Evolutionary conservation across 2,797 vertebrate genomes (phyloP), one percentile per base, ranked within the genome.

Genomic region (Micropoecilia bifurca): DNA sequence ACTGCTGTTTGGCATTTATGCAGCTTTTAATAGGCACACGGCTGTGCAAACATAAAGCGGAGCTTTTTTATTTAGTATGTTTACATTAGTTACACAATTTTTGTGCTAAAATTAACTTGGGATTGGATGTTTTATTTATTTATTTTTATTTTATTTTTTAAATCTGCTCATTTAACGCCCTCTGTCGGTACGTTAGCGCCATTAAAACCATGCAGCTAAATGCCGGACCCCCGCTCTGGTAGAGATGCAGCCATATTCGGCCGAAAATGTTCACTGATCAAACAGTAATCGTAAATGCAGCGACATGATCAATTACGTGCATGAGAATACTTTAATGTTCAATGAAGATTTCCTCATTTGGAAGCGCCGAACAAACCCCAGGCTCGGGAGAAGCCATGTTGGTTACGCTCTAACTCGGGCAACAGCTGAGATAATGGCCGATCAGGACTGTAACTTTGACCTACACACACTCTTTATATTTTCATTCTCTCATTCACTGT

Each of bases 351-450:
- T 75, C 63, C 9, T 33, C 83, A 78, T 12, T 82, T 57, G 43
- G 22, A 71, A 61, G 75, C 72, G 39, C 36, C 80, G 85, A 76
- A 84, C 82, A 90, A 87, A 82, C 77, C 83, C 72, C 78, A 63
- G 82, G 46, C 78, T 87, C 71, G 50, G 79, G 88, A 93, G 94
- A 90, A 91, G 93, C 94, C 93, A 94, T 94, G 94, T 95, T 94
- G 90, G 91, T 93, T 91, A 88, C 94, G 93, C 92, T 90, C 89
- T 72, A 90, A 92, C 89, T 90, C 89, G 73, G 92, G 85, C 89
- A 92, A 91, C 94, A 92, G 92, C 92, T 93, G 93, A 94, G 93
- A 92, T 95, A 95, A 95, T 95, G 93, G 94, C 94, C 92, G 94
- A 93, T 94, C 93, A 87, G 86, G 89, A 89, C 83, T 85, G 86